A percentile compares a stretch with the other conserved stretches of the same genome.
These are phyloP conservation scores for Orchesella cincta DNA, from an alignment of 1,140 invertebrate species.

Conservation along the genomic window DNA sequence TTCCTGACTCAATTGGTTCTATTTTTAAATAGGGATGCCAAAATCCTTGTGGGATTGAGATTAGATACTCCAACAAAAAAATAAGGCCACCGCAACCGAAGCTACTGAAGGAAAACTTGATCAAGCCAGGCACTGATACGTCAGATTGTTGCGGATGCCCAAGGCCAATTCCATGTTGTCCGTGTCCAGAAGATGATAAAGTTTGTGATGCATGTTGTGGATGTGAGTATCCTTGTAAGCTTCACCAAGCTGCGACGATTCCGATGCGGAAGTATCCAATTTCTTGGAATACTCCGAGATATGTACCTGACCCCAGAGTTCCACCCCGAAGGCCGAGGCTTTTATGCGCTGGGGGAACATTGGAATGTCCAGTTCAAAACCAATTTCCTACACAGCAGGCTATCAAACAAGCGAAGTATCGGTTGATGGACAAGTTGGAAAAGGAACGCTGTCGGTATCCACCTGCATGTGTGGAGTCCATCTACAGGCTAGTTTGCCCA, in stretches of 20 bases:
- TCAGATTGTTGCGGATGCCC: constrained; percentile 42
- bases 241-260: constrained; percentile 46
- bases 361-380: constrained; percentile 47
- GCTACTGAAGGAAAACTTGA: constrained; percentile 43
- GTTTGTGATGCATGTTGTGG: constrained; percentile 48
- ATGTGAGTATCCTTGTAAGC: constrained; percentile 48
- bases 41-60: constrained; percentile 39
- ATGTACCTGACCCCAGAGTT: constrained; percentile 45
- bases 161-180: constrained; percentile 44
- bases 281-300: constrained; percentile 36
- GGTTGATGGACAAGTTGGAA: constrained; percentile 45
- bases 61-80: constrained; percentile 23
- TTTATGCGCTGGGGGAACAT: constrained; percentile 46
- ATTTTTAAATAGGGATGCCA: constrained; percentile 29
- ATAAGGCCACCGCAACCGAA: constrained; percentile 16
- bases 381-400: constrained; percentile 46
- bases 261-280: constrained; percentile 47
- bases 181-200: constrained; percentile 39
- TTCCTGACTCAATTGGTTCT: too few relatives aligned
- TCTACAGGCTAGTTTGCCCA: too few relatives aligned
- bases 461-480: constrained; percentile 45
- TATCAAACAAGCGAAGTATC: constrained; percentile 40
- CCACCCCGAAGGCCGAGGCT: constrained; percentile 41
- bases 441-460: constrained; percentile 44
- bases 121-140: constrained; percentile 48